Percentiles rank a stretch among this genome's conserved stretches.
phyloP scores from a whole-genome alignment of 2,113 vertebrate genomes.

The Lota lota region DNA sequence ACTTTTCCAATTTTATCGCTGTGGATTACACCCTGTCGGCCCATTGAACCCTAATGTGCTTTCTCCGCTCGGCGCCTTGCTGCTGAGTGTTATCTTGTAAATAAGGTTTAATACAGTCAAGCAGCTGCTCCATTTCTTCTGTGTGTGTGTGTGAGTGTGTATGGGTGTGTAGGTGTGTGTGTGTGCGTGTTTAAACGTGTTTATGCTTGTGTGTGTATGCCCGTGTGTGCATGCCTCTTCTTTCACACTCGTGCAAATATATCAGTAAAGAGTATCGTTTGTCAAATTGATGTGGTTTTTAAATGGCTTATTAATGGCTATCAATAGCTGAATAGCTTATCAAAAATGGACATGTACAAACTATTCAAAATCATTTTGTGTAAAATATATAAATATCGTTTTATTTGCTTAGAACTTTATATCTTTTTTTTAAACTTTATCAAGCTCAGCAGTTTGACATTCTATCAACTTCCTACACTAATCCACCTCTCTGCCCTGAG shows the following conservation, averaged over 20 bases:
- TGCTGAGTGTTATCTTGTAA: slow-evolving; percentile 63
- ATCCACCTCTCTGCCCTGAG: too few relatives aligned
- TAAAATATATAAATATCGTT: too few relatives aligned
- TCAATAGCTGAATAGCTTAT: too few relatives aligned
- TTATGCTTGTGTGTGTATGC: background rate
- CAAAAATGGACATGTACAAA: too few relatives aligned
- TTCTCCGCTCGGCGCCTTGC: slow-evolving; percentile 37
- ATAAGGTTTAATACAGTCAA: slow-evolving; percentile 61
- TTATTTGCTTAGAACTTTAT: too few relatives aligned
- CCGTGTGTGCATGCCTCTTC: slow-evolving; percentile 16
- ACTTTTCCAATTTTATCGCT: slow-evolving; percentile 55
- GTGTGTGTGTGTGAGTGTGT: slow-evolving; percentile 19
- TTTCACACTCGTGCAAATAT: slow-evolving; percentile 56
- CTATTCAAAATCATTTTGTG: too few relatives aligned
- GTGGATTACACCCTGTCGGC: slow-evolving; percentile 55
- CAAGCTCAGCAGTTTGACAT: too few relatives aligned
- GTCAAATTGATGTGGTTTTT: too few relatives aligned
- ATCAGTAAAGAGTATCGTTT: slow-evolving; percentile 26
- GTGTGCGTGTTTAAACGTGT: slow-evolving; percentile 6
- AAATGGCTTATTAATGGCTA: too few relatives aligned
- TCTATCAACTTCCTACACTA: too few relatives aligned
- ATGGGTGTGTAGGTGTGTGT: background rate
- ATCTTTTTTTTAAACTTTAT: too few relatives aligned
- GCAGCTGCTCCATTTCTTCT: background rate
- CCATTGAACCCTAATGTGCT: slow-evolving; percentile 55